Percentiles rank a stretch among this genome's conserved stretches.
Conservation (phyloP, 2,888 invertebrate species). For the Oscheius sp. region DNA sequence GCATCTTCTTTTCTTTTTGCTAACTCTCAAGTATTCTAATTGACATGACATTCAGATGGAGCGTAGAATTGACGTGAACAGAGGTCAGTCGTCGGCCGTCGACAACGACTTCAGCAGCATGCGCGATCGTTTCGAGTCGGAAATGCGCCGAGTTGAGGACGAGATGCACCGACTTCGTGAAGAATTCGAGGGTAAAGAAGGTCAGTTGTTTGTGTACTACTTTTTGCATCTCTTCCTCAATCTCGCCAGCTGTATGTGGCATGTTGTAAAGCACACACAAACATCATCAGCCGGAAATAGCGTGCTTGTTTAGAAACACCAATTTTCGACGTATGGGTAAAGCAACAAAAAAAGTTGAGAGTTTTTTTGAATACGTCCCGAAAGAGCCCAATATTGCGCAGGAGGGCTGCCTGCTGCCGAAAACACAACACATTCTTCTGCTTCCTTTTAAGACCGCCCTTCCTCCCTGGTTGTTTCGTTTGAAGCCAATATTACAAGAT, state of each 20-base stretch:
- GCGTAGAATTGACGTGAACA: slow-evolving; percentile 70
- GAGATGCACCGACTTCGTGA: slow-evolving; percentile 81
- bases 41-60: slow-evolving; percentile 46
- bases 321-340: no score
- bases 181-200: slow-evolving; percentile 68
- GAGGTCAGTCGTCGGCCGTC: slow-evolving; percentile 75
- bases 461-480: neutral
- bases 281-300: slow-evolving; percentile 20
- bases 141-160: slow-evolving; percentile 98
- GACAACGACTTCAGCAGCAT: slow-evolving; percentile 94
- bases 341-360: no score
- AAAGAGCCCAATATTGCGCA: slow-evolving; percentile 26
- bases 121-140: slow-evolving; percentile 82
- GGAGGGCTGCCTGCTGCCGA: slow-evolving; percentile 20
- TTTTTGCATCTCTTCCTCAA: no score
- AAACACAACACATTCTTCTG: slow-evolving; percentile 20
- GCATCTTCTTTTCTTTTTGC: neutral
- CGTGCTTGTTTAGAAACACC: no score
- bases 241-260: slow-evolving; percentile 20
- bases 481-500: slow-evolving; percentile 9
- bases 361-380: slow-evolving; percentile 23
- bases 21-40: neutral
- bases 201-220: no score
- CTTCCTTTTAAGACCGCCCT: slow-evolving; percentile 17
- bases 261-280: slow-evolving; percentile 30